Base-by-base conservation (phyloP, 1,140 invertebrate species). In the Sycophaga agraensis region DNA sequence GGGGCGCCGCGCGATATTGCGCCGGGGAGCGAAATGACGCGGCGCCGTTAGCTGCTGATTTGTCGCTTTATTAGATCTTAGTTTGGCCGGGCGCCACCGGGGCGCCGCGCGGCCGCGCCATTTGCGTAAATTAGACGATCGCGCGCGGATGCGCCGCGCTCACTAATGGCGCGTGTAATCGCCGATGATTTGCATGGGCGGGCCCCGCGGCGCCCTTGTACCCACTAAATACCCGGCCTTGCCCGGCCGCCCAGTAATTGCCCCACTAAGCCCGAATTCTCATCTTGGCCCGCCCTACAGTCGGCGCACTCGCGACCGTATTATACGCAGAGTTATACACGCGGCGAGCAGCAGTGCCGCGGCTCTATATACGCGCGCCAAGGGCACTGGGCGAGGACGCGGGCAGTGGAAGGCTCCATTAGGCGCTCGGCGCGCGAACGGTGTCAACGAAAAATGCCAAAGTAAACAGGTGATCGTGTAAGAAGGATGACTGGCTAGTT, bases 31-130 rank as follows among this genome's bases (percentile, higher is more conserved):
- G 11, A 9, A 9, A 8, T 17, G 40, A 12, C 11, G 22, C 43
- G 34, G 28, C 6, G 57, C 62, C 66, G 71, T 77, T 77, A 73
- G 71, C 5, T 4, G 56, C 72, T 80, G 76, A 80, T 80, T 80
- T 79, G 77, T 80, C 71, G 78, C 76, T 80, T 80, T 80, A 79
- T 79, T 79, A 79, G 77, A 79, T 79, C 76, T 79, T 79, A 75
- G 73, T n/a, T 71, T 71, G 12, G 43, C 22, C 31, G 7, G 16
- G 67, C 60, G 58, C 34, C 65, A 67, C 69, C 66, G 60, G 53
- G 26, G 48, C 50, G 48, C 49, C 59, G 40, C 24, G 24, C 45
- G 56, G 59, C 66, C 65, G 68, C 63, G 70, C 73, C 78, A 79
- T 79, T 78, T 78, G 73, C 76, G 76, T 79, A 79, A 80, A 81